These are phyloP conservation scores for Lamproptera curius DNA, from an alignment of 2,888 invertebrate genomes.

Conservation along the genomic window DNA sequence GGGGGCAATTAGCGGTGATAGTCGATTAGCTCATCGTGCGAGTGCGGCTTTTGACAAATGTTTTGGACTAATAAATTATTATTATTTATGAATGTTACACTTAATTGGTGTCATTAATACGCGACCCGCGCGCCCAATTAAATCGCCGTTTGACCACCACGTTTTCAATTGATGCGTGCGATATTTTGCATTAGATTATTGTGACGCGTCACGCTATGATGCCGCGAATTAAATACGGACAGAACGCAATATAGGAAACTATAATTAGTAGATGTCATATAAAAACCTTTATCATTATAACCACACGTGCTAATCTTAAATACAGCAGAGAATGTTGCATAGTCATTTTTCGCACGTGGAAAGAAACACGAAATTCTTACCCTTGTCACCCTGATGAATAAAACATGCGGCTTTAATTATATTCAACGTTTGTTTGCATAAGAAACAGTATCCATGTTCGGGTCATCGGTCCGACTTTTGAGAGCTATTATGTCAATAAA, in stretches of 20 bases:
- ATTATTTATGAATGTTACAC: slow-evolving; percentile 59
- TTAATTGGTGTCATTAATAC: slow-evolving; percentile 58
- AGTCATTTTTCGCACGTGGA: slow-evolving; percentile 2
- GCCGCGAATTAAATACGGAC: too few relatives aligned
- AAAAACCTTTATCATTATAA: too few relatives aligned
- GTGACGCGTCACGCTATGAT: neutral
- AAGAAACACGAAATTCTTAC: slow-evolving; percentile 4
- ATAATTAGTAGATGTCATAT: too few relatives aligned
- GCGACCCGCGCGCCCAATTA: slow-evolving; percentile 34
- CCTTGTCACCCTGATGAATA: slow-evolving; percentile 6
- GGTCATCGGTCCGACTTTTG: slow-evolving; percentile 5
- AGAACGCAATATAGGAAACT: too few relatives aligned
- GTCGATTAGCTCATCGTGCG: slow-evolving; percentile 77
- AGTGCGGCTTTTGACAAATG: slow-evolving; percentile 76
- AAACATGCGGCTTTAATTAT: neutral
- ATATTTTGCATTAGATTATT: slow-evolving; percentile 9
- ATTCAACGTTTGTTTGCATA: slow-evolving; percentile 5
- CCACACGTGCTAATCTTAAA: too few relatives aligned
- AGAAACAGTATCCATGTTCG: neutral
- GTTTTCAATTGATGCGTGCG: slow-evolving; percentile 34
- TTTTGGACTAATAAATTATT: slow-evolving; percentile 66
- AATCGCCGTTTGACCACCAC: slow-evolving; percentile 36
- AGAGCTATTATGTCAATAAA: slow-evolving; percentile 7
- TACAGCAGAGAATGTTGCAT: too few relatives aligned
- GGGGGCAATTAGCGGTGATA: slow-evolving; percentile 77